Conservation (phyloP, 2,888 invertebrate species). For the Chrysolina americana region DNA sequence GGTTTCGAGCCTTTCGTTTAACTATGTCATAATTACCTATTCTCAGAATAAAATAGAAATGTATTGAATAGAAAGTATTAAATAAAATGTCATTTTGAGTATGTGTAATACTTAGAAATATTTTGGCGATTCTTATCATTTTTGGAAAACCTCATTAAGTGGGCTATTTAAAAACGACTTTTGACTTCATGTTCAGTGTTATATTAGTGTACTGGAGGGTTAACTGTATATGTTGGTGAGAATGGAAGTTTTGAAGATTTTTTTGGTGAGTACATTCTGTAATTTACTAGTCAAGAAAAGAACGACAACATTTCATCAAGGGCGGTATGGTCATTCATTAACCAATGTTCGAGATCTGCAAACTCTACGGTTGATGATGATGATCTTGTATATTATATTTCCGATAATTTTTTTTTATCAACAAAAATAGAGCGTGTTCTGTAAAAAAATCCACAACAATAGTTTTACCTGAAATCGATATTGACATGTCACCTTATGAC, state of each 20-base stretch:
- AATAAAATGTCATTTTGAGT: neutral
- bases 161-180: neutral
- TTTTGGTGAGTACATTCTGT: constrained; percentile 24
- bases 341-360: too few species aligned
- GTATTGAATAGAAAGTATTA: constrained; percentile 1
- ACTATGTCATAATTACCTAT: neutral
- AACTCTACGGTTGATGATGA: too few species aligned
- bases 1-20: too few species aligned
- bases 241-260: constrained; percentile 25
- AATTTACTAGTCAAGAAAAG: too few species aligned
- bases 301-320: too few species aligned
- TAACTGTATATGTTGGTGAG: neutral
- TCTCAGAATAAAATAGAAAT: neutral
- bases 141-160: neutral
- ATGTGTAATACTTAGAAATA: neutral
- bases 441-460: too few species aligned
- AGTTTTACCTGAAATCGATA: too few species aligned
- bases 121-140: neutral
- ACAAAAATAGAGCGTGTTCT: too few species aligned
- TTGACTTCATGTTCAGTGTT: neutral
- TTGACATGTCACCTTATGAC: too few species aligned
- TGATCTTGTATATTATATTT: too few species aligned
- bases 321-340: too few species aligned
- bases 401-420: too few species aligned
- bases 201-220: neutral